These are phyloP conservation scores for Encarsia formosa DNA, from an alignment of 2,888 invertebrate genomes.

Conservation along the genomic window DNA sequence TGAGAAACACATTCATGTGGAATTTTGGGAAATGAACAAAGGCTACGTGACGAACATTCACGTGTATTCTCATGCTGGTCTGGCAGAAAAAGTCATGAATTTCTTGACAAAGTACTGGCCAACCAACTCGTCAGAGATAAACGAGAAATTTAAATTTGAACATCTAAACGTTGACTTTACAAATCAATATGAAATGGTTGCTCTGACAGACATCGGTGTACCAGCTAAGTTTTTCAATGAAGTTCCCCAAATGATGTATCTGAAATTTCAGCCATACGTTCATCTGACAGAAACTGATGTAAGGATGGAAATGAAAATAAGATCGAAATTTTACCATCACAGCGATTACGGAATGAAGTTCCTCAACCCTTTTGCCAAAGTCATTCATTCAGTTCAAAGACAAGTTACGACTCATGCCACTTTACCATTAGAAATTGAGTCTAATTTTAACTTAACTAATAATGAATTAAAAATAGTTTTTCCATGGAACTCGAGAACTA, in stretches of 20 bases:
- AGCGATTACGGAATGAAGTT: conserved; percentile 44
- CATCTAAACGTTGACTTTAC: neutral
- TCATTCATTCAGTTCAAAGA: conserved; percentile 49
- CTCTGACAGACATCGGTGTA: conserved; percentile 50
- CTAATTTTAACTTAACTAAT: conserved; percentile 35
- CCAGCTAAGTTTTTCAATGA: conserved; percentile 42
- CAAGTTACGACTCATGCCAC: conserved; percentile 37
- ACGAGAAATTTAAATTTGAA: neutral
- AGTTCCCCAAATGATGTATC: conserved; percentile 36
- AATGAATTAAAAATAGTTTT: conserved; percentile 41
- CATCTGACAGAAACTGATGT: conserved; percentile 22
- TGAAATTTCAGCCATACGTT: conserved; percentile 15
- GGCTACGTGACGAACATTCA: conserved; percentile 13
- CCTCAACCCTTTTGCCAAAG: conserved; percentile 51
- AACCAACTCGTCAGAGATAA: neutral
- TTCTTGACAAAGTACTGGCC: conserved; percentile 5
- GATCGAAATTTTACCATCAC: conserved; percentile 42
- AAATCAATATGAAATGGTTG: conserved; percentile 35
- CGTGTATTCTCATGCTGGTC: conserved; percentile 4
- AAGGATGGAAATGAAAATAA: conserved; percentile 37
- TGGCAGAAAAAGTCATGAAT: neutral
- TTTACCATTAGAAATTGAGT: conserved; percentile 38
- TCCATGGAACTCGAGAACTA: conserved; percentile 36
- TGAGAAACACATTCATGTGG: conserved; percentile 31
- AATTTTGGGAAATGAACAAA: conserved; percentile 31